Evolutionary conservation across 1,140 invertebrate genomes (phyloP).

Genomic region (Sweltsa coloradensis): DNA sequence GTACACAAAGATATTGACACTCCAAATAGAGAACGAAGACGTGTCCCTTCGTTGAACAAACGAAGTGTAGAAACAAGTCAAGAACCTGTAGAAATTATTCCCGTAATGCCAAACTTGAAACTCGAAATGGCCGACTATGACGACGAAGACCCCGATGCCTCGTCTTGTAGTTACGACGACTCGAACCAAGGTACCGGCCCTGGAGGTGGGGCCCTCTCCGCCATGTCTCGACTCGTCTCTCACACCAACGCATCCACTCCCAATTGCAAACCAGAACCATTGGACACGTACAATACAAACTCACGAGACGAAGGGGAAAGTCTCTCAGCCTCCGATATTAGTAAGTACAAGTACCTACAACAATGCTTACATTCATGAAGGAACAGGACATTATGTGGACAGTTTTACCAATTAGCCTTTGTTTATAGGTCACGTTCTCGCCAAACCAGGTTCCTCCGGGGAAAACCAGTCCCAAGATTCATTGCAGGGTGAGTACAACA

Average conservation of each 20-base stretch:
- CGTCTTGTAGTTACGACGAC: constrained; percentile 3
- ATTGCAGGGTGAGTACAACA: constrained; percentile 33
- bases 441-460: constrained; percentile 34
- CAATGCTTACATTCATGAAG: neutral
- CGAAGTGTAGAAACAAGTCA: neutral
- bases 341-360: neutral
- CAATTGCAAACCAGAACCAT: constrained; percentile 11
- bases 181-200: neutral
- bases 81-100: constrained; percentile 34
- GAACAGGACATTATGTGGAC: neutral
- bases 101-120: constrained; percentile 35
- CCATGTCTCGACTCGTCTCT: neutral
- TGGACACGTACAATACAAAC: constrained; percentile 27
- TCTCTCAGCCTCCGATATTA: constrained; percentile 10
- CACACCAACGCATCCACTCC: neutral
- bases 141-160: constrained; percentile 23
- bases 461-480: constrained; percentile 28
- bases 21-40: neutral
- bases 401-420: neutral
- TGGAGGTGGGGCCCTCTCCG: neutral
- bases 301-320: constrained; percentile 29
- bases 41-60: neutral
- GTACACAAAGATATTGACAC: constrained; percentile 5
- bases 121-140: constrained; percentile 35
- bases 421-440: constrained; percentile 30